These are phyloP conservation scores for Vombatus ursinus DNA, from an alignment of 2,113 vertebrate genomes.

Conservation along the genomic window DNA sequence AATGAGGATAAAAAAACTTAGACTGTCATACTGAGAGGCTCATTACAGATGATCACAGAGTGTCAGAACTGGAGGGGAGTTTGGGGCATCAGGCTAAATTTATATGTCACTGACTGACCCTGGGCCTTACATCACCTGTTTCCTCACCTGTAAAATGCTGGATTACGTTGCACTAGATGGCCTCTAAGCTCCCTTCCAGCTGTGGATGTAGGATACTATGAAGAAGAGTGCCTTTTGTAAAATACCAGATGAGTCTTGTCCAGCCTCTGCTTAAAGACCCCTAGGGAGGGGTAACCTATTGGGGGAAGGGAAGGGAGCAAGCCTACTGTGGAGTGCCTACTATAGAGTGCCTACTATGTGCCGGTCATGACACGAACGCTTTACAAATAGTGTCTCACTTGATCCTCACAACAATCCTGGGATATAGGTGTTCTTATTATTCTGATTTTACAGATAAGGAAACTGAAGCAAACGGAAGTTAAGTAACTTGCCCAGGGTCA, in stretches of 20 bases:
- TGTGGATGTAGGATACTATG: background rate
- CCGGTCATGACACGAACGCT: background rate
- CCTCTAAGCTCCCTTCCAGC: background rate
- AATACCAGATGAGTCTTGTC: background rate
- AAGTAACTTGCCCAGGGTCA: background rate
- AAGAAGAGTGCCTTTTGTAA: background rate
- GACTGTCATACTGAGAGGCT: background rate
- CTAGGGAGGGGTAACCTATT: background rate
- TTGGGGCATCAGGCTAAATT: background rate
- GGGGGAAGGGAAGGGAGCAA: background rate
- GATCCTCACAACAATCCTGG: background rate
- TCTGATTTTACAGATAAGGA: background rate
- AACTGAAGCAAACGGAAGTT: background rate
- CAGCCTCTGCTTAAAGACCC: background rate
- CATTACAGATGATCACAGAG: background rate
- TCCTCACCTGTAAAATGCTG: background rate
- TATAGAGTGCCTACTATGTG: background rate
- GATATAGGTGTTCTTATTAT: background rate
- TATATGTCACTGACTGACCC: background rate
- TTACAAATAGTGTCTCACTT: background rate
- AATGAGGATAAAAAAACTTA: fast-evolving
- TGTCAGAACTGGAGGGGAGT: background rate
- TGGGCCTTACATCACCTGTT: background rate
- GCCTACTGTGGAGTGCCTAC: too few relatives aligned
- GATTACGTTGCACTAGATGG: background rate